Evolutionary conservation across 2,888 invertebrate genomes (phyloP), one percentile per base, ranked within the genome.

Genomic region (Plagodis dolabraria): DNA sequence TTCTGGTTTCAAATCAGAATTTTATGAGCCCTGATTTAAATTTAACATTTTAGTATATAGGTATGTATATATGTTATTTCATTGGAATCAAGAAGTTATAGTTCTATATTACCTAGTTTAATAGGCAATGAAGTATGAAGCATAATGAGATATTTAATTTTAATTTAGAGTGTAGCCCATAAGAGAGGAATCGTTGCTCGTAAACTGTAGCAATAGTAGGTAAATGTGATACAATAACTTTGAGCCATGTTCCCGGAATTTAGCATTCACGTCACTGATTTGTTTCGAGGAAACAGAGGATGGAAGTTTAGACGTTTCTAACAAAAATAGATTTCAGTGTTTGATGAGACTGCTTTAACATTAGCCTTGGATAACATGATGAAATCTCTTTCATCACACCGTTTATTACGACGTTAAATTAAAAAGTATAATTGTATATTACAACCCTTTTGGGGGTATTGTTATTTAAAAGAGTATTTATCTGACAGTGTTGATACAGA

Each of bases 261-360:
- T 73, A 75, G 66, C 63, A 79, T 79, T 87, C 87, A 89, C 89
- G 89, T 87, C 87, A 90, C 70, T 73, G 22, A 22, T 22, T 74
- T 64, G 75, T 72, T 87, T 84, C 86, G 73, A 38, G 74, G 85
- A 86, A 87, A 74, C 72, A 71, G 66, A 71, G 64, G 38, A 75
- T 77, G 74, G 66, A 75, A 77, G 75, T 74, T 82, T 75, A 70
- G 69, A 77, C 79, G 67, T 79, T 77, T 77, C 79, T 60, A 53
- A 76, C 73, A 57, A 75, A 86, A 83, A 82, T 82, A 82, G 43
- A 43, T 12, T 43, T 43, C 6, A 5, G 5, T 43, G 43, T 6
- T 43, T 43, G 22, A 22, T 22, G 22, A 22, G 4, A 22, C 1
- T 22, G 22, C 1, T 8, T 9, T 38, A 38, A 38, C 38, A 9